Evolutionary conservation across 1,140 invertebrate genomes (phyloP).

Genomic region (Drosophila serrata): DNA sequence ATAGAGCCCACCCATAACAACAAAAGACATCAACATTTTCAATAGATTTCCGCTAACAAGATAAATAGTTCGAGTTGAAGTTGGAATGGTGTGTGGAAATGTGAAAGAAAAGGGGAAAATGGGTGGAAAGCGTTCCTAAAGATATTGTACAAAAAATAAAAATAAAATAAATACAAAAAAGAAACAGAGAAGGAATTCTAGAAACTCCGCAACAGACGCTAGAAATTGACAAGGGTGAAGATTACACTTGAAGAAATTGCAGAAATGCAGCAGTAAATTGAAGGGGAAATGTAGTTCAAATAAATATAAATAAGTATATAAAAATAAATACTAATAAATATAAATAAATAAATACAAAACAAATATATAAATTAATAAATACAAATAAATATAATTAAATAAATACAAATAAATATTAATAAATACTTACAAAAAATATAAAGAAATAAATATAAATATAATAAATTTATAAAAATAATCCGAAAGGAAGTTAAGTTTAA

Average conservation of each 20-base stretch:
- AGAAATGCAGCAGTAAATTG: neutral
- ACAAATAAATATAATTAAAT: too few relatives aligned
- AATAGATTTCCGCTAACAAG: conserved; percentile 82
- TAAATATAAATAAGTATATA: too few relatives aligned
- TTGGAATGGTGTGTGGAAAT: conserved; percentile 11
- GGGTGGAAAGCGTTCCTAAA: conserved; percentile 50
- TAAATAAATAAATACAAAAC: too few relatives aligned
- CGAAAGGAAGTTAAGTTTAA: too few relatives aligned
- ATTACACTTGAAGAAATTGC: neutral
- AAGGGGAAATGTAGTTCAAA: too few relatives aligned
- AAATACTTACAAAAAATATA: too few relatives aligned
- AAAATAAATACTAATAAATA: too few relatives aligned
- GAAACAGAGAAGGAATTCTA: conserved; percentile 28
- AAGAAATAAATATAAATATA: too few relatives aligned
- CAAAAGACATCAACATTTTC: conserved; percentile 77
- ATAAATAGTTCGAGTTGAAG: conserved; percentile 76
- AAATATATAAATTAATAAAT: too few relatives aligned
- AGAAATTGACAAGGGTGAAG: conserved; percentile 39
- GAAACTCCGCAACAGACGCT: conserved; percentile 61
- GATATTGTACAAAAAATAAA: conserved; percentile 51
- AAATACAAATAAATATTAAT: too few relatives aligned
- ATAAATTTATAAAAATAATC: too few relatives aligned
- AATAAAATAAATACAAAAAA: neutral
- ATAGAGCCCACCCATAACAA: conserved; percentile 23
- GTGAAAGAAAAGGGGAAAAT: neutral